phyloP scores from a whole-genome alignment of 2,797 vertebrate genomes.

The Poliocrania exsul region DNA sequence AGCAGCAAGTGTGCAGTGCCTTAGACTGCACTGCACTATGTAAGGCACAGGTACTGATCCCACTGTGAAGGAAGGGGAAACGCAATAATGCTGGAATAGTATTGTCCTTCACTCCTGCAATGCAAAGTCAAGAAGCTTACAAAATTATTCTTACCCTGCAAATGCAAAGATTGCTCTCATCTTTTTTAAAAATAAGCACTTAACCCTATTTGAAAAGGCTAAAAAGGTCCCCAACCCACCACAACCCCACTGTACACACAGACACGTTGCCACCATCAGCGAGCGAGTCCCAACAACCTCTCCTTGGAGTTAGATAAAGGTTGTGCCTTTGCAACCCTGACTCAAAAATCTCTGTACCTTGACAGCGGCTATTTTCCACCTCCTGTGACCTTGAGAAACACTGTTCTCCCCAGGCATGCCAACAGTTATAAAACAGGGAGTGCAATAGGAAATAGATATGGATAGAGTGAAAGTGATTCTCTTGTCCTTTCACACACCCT shows the following conservation, averaged over 20 bases:
- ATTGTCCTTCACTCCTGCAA: neutral
- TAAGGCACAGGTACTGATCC: neutral
- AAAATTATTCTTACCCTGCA: neutral
- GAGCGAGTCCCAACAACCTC: neutral
- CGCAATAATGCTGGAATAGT: fast-evolving
- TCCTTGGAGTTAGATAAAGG: neutral
- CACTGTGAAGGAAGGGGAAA: neutral
- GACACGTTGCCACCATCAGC: fast-evolving
- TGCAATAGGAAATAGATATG: slow-evolving; percentile 81
- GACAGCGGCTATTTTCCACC: slow-evolving; percentile 52
- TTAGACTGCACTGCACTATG: neutral
- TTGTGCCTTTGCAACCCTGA: neutral
- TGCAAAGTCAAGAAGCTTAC: neutral
- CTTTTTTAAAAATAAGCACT: neutral
- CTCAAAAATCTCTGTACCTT: slow-evolving; percentile 19
- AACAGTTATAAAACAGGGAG: slow-evolving; percentile 77
- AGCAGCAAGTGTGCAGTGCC: neutral
- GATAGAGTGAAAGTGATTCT: slow-evolving; percentile 81
- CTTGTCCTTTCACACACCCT: slow-evolving; percentile 81
- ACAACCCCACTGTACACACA: neutral
- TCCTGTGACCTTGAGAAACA: slow-evolving; percentile 78
- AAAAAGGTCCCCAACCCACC: neutral
- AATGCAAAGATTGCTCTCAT: neutral
- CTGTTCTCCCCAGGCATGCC: slow-evolving; percentile 68
- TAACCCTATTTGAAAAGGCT: neutral